Base-by-base conservation (phyloP, 2,888 invertebrate species). In the Halictus quadricinctus region DNA sequence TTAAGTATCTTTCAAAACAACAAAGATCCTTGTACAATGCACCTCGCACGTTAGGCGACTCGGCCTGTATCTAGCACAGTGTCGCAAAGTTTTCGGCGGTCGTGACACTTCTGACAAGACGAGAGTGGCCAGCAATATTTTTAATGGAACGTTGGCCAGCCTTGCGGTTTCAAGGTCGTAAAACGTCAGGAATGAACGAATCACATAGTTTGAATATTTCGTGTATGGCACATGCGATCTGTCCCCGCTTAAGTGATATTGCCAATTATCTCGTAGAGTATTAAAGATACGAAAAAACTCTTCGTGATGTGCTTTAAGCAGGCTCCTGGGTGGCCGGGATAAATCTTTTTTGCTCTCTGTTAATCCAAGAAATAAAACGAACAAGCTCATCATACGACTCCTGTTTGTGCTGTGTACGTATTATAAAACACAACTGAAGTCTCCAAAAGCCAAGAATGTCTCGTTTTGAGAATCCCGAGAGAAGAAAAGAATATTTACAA, bases 271-370 rank as follows among this genome's bases (percentile, higher is more conserved):
- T 4, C 10, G n/a, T 12, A 4, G 10, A 2, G 10, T n/a, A 10
- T n/a, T 58, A 58, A 58, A 58, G 58, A 58, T 58, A 58, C n/a
- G n/a, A 3, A n/a, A n/a, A n/a, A n/a, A 54, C 36, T 36, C 4
- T 36, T 36, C 36, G 36, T 1, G 36, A 36, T 36, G 36, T 21
- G 0, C 36, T 54, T 10, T 3, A n/a, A 54, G 10, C 54, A 3
- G 54, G 10, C 58, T n/a, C n/a, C n/a, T 58, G 58, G 58, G 58
- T 58, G 58, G 58, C 58, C 58, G n/a, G n/a, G 58, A 58, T 58
- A 58, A 58, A 58, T 58, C 36, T 36, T 36, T 36, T 36, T 36
- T 36, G 36, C 36, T 36, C 36, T 0, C 0, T 4, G 36, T 36
- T 36, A 36, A 36, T 36, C 36, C 36, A 4, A 2, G 36, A 36